Evolutionary conservation across 2,888 invertebrate genomes (phyloP), one percentile per base, ranked within the genome.

Genomic region (Oscheius onirici): DNA sequence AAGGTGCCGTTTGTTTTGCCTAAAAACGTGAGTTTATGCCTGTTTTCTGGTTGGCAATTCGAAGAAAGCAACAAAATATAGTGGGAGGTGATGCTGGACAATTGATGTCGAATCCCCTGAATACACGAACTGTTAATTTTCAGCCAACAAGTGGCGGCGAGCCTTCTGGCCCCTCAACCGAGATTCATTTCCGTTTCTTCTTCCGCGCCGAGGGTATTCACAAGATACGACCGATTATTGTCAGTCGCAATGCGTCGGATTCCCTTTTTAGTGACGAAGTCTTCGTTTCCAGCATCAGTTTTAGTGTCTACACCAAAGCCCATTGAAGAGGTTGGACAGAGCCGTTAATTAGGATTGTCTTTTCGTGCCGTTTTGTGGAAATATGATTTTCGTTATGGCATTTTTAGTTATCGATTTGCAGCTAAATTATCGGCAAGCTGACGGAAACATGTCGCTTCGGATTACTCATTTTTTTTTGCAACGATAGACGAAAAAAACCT

Each of bases 181-280:
- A 77, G 22, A 54, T 82, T 20, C 66, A 65, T n/a, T 85, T 85
- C 67, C 60, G 71, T 17, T 71, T 84, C 60, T 57, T 83, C 34
- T 87, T 86, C 74, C 79, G 82, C 26, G 81, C 76, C 49, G 86
- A 86, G 66, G 86, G 86, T 17, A 79, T 77, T 22, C 81, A 78
- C 63, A 75, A 78, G 46, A 67, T 82, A n/a, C 77, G 82, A 0
- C 82, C 82, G 2, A 66, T 76, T 24, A 75, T 82, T 68, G 44
- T 34, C 28, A 74, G 75, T 11, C 75, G 75, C 22, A 65, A 71
- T 52, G 74, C 74, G 13, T 74, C 71, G 2, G 77, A 80, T 34
- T 20, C 71, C 22, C 73, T 79, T 22, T 65, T 78, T 8, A 54
- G 70, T 13, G 80, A 80, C 22, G 79, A 80, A 22, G 75, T 79